Percentiles rank a stretch among this genome's conserved stretches.
Conservation (phyloP, 2,797 vertebrate genomes). For the Saxicola maurus region DNA sequence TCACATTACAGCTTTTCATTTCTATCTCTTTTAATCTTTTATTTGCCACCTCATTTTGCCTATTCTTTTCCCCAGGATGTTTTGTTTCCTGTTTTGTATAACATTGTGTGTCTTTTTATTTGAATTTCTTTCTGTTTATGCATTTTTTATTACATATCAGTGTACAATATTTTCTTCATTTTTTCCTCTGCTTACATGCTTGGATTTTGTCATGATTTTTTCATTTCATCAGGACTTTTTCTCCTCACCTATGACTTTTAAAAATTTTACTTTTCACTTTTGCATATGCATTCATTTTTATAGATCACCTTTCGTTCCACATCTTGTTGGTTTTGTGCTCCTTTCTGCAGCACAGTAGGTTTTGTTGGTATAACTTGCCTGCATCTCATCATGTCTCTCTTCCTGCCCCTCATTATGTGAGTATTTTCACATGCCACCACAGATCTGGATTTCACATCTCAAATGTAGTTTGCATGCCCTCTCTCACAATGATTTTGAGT, state of each 20-base stretch:
- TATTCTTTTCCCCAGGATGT: background rate
- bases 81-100: background rate
- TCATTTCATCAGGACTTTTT: background rate
- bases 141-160: background rate
- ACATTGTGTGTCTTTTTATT: background rate
- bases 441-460: background rate
- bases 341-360: background rate
- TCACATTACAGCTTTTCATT: background rate
- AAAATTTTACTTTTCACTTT: background rate
- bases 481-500: background rate
- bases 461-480: background rate
- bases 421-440: background rate
- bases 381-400: background rate
- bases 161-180: background rate
- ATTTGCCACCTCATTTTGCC: background rate
- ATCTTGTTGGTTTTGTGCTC: background rate
- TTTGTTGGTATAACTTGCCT: background rate
- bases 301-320: background rate
- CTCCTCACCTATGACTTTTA: background rate
- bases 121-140: background rate
- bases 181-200: background rate
- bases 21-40: background rate
- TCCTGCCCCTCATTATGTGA: background rate
- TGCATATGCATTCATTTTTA: fast-evolving
- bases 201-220: background rate